phyloP scores from a whole-genome alignment of 2,888 invertebrate species.

The Incurvaria masculella region DNA sequence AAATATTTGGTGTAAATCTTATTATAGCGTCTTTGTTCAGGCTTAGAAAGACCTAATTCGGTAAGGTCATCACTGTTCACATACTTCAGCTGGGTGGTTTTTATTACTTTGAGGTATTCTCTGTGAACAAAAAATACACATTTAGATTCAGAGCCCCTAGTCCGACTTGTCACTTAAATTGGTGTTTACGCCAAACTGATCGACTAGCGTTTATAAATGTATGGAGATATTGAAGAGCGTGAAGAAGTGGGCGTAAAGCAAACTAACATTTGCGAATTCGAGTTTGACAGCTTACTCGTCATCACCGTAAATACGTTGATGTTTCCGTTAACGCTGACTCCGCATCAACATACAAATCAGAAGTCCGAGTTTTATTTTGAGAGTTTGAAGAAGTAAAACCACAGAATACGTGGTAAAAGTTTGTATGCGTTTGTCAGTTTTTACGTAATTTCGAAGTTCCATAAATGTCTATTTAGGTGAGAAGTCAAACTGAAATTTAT shows the following conservation, averaged over 20 bases:
- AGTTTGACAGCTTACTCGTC: no score
- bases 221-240: no score
- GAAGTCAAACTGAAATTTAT: conserved; percentile 14
- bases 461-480: background rate
- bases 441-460: no score
- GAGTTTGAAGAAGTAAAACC: no score
- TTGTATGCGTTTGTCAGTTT: conserved; percentile 3
- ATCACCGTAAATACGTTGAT: no score
- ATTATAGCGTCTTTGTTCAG: conserved; percentile 91
- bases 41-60: conserved; percentile 90
- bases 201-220: no score
- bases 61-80: conserved; percentile 89
- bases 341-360: conserved; percentile 13
- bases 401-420: no score
- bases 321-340: no score
- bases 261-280: conserved; percentile 15
- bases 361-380: conserved; percentile 1
- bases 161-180: no score
- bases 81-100: conserved; percentile 88
- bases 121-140: conserved; percentile 50
- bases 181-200: no score
- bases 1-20: conserved; percentile 93
- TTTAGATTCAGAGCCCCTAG: no score
- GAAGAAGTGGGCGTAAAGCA: no score
- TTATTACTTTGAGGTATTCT: conserved; percentile 85